Evolutionary conservation across 2,797 vertebrate species (phyloP).

Genomic region (Melanotaenia nigrans): DNA sequence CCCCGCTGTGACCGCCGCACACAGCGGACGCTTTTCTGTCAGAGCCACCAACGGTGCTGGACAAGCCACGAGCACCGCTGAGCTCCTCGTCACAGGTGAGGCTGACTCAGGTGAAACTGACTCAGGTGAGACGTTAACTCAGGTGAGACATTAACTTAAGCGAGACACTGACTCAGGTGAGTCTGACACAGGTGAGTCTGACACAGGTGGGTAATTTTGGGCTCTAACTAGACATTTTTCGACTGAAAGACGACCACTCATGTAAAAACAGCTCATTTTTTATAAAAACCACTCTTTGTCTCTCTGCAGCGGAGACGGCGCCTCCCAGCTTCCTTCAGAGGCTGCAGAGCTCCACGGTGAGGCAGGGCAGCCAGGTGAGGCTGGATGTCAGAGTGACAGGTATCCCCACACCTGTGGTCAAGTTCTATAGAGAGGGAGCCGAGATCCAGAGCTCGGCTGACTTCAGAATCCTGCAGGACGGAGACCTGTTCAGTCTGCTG

Average conservation of each 20-base stretch:
- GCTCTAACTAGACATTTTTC: too few species aligned
- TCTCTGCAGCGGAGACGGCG: constrained; percentile 89
- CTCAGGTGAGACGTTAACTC: neutral
- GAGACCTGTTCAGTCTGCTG: constrained; percentile 95
- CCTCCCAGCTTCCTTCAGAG: constrained; percentile 96
- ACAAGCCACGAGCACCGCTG: constrained; percentile 98
- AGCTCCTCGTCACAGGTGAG: constrained; percentile 95
- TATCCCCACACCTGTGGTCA: constrained; percentile 97
- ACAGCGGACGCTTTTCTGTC: constrained; percentile 94
- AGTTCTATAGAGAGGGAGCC: constrained; percentile 97
- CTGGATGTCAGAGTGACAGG: constrained; percentile 94
- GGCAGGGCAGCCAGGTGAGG: constrained; percentile 95
- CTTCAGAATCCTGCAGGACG: constrained; percentile 96
- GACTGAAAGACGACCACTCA: too few species aligned
- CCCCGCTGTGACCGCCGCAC: constrained; percentile 89
- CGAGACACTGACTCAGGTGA: too few species aligned
- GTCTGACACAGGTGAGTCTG: too few species aligned
- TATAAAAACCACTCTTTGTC: neutral
- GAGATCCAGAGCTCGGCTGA: constrained; percentile 99
- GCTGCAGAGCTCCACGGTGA: constrained; percentile 94
- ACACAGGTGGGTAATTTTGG: too few species aligned
- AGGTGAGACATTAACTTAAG: neutral
- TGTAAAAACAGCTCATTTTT: too few species aligned
- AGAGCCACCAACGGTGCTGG: constrained; percentile 97
- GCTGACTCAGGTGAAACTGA: neutral